Percentiles rank a stretch among this genome's conserved stretches.
phyloP scores from a whole-genome alignment of 2,797 vertebrate genomes.

The Echeneis naucrates region DNA sequence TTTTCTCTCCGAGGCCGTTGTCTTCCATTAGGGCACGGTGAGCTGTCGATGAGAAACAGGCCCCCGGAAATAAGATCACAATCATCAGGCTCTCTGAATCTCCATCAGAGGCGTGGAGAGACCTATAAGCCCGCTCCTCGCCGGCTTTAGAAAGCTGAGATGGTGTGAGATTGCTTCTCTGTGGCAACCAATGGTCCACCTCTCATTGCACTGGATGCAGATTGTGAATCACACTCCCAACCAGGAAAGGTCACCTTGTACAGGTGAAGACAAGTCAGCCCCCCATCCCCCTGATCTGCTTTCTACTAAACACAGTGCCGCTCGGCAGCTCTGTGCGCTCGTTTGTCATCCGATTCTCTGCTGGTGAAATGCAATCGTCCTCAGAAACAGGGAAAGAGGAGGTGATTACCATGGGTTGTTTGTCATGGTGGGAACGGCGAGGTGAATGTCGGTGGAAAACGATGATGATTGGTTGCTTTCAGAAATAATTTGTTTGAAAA shows the following conservation, averaged over 20 bases:
- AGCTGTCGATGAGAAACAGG: slow-evolving; percentile 55
- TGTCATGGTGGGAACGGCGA: slow-evolving; percentile 62
- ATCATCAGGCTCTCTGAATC: slow-evolving; percentile 59
- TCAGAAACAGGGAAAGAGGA: slow-evolving; percentile 45
- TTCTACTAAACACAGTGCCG: slow-evolving; percentile 48
- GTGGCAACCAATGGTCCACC: slow-evolving; percentile 21
- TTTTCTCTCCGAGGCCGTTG: too few relatives aligned
- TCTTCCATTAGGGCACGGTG: slow-evolving; percentile 30
- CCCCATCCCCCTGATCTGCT: slow-evolving; percentile 36
- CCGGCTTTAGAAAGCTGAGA: slow-evolving; percentile 41
- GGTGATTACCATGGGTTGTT: slow-evolving; percentile 73
- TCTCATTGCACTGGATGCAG: slow-evolving; percentile 41
- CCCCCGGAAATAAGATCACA: slow-evolving; percentile 67
- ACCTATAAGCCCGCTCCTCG: slow-evolving; percentile 45
- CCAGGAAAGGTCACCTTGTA: slow-evolving; percentile 69
- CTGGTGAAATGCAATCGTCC: slow-evolving; percentile 71
- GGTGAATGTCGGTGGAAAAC: slow-evolving; percentile 55
- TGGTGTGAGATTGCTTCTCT: slow-evolving; percentile 75
- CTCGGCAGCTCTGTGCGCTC: slow-evolving; percentile 47
- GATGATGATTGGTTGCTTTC: slow-evolving; percentile 73
- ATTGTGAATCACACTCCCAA: slow-evolving; percentile 64
- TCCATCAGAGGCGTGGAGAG: slow-evolving; percentile 36
- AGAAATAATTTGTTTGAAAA: slow-evolving; percentile 73
- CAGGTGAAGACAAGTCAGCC: slow-evolving; percentile 62
- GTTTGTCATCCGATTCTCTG: slow-evolving; percentile 74